Conservation (phyloP, 2,797 vertebrate species). For the Gobio occitaniae region DNA sequence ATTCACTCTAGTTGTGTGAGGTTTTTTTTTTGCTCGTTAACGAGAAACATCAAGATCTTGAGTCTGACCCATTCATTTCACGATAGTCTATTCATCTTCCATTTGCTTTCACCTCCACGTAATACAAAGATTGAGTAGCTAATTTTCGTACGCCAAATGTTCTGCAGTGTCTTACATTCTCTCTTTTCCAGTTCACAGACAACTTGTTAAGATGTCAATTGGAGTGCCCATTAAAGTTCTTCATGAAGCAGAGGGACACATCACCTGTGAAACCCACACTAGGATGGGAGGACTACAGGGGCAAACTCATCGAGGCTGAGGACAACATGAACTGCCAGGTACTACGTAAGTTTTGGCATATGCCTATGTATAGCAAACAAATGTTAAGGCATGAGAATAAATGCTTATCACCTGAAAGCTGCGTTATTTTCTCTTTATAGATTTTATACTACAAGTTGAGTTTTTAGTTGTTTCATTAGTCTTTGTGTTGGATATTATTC, state of each 20-base stretch:
- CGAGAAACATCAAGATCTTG: neutral
- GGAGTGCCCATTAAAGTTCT: conserved; percentile 98
- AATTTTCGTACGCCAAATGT: neutral
- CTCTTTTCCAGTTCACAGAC: neutral
- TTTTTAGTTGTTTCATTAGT: neutral
- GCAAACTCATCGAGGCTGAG: conserved; percentile 96
- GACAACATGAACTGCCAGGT: conserved; percentile 99
- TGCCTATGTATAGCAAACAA: neutral
- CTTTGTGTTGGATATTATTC: neutral
- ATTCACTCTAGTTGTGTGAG: neutral
- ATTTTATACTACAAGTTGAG: neutral
- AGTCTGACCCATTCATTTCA: neutral
- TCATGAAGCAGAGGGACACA: conserved; percentile 97
- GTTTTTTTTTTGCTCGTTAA: neutral
- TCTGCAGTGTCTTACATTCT: neutral
- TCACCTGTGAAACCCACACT: conserved; percentile 96
- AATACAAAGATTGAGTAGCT: neutral
- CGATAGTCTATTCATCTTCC: no score
- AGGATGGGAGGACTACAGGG: conserved; percentile 92
- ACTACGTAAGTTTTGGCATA: neutral
- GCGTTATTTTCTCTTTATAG: neutral
- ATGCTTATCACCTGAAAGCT: neutral
- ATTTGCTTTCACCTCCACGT: neutral
- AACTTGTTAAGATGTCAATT: conserved; percentile 86
- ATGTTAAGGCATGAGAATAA: neutral